phyloP scores from a whole-genome alignment of 1,140 invertebrate species.

The Trachymyrmex septentrionalis region DNA sequence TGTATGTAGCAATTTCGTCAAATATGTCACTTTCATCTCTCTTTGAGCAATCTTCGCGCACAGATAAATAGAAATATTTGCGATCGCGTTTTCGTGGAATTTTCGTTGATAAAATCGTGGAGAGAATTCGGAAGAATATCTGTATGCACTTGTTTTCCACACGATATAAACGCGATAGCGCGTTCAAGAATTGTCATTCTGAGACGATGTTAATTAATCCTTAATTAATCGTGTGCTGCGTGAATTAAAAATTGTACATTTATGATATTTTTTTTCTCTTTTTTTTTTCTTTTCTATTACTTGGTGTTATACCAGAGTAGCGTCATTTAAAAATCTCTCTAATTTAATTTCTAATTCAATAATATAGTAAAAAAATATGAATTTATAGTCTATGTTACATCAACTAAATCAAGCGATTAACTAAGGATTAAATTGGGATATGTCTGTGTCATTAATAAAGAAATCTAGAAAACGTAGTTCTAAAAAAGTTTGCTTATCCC shows the following conservation, averaged over 20 bases:
- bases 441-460: neutral
- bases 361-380: neutral
- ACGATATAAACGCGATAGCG: slow-evolving; percentile 3
- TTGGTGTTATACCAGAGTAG: neutral
- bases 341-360: slow-evolving; percentile 24
- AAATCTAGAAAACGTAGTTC: slow-evolving; percentile 31
- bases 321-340: neutral
- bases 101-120: neutral
- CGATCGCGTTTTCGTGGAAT: neutral
- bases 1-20: neutral
- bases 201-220: slow-evolving; percentile 5
- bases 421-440: neutral
- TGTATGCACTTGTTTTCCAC: slow-evolving; percentile 47
- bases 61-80: neutral
- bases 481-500: slow-evolving; percentile 18
- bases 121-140: slow-evolving; percentile 50
- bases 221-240: slow-evolving; percentile 17
- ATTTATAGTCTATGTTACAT: neutral
- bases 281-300: neutral
- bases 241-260: slow-evolving; percentile 16
- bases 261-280: neutral
- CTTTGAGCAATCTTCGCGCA: slow-evolving; percentile 17
- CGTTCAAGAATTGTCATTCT: slow-evolving; percentile 20
- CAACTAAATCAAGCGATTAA: neutral
- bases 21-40: neutral